Conservation (phyloP, 1,140 invertebrate genomes). For the Lordiphosa stackelbergi region DNA sequence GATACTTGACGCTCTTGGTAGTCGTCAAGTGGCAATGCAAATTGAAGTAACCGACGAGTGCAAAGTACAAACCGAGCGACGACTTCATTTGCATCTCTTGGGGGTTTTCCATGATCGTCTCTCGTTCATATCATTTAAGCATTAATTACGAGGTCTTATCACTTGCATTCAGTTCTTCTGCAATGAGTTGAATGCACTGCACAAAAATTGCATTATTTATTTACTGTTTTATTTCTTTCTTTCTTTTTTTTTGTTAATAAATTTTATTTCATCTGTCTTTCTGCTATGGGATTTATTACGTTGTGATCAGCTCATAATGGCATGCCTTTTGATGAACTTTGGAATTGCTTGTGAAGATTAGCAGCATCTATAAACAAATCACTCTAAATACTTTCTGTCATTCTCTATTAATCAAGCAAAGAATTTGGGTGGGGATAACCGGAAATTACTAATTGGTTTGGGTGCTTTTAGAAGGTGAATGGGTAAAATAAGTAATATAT, state of each 20-base stretch:
- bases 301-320: constrained; percentile 51
- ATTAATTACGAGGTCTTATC: constrained; percentile 52
- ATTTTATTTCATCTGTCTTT: constrained; percentile 13
- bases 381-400: constrained; percentile 26
- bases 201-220: constrained; percentile 22
- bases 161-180: constrained; percentile 35
- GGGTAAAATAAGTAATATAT: too few species aligned
- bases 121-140: constrained; percentile 36
- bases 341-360: constrained; percentile 57
- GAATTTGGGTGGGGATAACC: not conserved
- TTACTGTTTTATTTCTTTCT: constrained; percentile 3
- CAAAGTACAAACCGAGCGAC: constrained; percentile 51
- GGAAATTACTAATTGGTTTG: constrained; percentile 6
- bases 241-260: constrained; percentile 24
- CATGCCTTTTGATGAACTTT: constrained; percentile 59
- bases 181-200: constrained; percentile 57
- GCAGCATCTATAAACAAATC: constrained; percentile 41
- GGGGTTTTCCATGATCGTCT: constrained; percentile 60
- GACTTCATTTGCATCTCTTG: constrained; percentile 28
- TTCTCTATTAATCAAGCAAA: constrained; percentile 3
- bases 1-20: constrained; percentile 10
- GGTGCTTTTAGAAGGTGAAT: too few species aligned
- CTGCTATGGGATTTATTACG: constrained; percentile 10
- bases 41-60: constrained; percentile 29
- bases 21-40: constrained; percentile 40